phyloP scores from a whole-genome alignment of 2,888 invertebrate species.

The Stenchaetothrips biformis region DNA sequence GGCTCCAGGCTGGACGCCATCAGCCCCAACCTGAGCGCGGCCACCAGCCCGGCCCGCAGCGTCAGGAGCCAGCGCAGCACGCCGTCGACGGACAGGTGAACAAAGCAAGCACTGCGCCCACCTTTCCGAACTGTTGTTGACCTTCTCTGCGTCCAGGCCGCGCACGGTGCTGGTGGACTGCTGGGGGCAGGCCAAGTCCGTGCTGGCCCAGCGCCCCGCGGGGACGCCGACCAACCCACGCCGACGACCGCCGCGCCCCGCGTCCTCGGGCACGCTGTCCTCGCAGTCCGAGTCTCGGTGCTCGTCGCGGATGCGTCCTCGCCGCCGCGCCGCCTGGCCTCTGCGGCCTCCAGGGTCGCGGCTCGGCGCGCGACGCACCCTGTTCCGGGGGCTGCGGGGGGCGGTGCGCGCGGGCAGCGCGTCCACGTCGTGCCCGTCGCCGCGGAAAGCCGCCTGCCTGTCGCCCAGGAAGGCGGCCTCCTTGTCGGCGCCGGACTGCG shows the following conservation, averaged over 20 bases:
- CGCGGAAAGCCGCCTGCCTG: background rate
- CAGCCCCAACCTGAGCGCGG: slow-evolving; percentile 8
- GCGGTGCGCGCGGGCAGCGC: background rate
- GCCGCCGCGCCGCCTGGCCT: background rate
- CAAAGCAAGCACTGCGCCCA: no score
- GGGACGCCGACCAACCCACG: background rate
- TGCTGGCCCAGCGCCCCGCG: background rate
- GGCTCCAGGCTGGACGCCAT: background rate
- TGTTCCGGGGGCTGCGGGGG: background rate
- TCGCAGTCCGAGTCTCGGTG: slow-evolving; percentile 13
- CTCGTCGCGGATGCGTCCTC: background rate
- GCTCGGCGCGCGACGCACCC: background rate
- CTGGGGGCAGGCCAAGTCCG: slow-evolving; percentile 1
- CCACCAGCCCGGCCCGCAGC: slow-evolving; percentile 4
- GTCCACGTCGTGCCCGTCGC: background rate
- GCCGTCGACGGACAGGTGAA: background rate
- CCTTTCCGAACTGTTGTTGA: no score
- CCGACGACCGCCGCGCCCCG: background rate
- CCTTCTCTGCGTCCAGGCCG: background rate
- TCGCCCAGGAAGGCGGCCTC: background rate
- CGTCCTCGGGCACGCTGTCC: slow-evolving; percentile 1
- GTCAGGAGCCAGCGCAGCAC: background rate
- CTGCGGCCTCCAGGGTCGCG: background rate
- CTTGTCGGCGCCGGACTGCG: slow-evolving; percentile 1
- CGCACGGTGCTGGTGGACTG: slow-evolving; percentile 10